Percentiles rank a stretch among this genome's conserved stretches.
phyloP scores from a whole-genome alignment of 1,140 invertebrate genomes.

The Hestina assimilis region DNA sequence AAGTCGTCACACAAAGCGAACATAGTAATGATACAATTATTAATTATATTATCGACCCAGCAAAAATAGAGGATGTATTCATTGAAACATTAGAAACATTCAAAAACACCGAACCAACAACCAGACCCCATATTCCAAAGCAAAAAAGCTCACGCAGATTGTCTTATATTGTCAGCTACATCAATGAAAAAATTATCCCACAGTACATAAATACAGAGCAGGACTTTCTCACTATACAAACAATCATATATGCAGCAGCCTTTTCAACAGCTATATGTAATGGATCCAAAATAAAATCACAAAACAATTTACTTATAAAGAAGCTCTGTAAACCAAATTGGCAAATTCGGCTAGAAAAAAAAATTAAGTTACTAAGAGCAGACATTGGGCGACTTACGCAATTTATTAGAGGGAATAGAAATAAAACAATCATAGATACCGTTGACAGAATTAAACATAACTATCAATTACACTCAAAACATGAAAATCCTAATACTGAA shows the following conservation, averaged over 20 bases:
- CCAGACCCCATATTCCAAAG: not conserved
- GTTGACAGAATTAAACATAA: not conserved
- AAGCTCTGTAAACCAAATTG: not conserved
- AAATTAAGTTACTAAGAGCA: conserved; percentile 1
- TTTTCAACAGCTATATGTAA: not conserved
- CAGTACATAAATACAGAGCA: not conserved
- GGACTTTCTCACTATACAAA: not conserved
- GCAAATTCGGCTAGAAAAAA: conserved; percentile 11
- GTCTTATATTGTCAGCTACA: not conserved
- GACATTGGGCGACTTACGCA: not conserved
- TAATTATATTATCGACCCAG: not conserved
- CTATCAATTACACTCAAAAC: not conserved
- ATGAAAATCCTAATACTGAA: conserved; percentile 4
- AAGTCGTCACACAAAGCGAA: not conserved
- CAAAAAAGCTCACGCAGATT: not conserved
- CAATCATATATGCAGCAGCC: not conserved
- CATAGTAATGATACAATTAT: not conserved
- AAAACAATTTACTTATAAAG: not conserved
- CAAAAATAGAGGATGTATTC: not conserved
- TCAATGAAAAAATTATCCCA: not conserved
- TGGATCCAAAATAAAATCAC: not conserved
- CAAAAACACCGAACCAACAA: not conserved
- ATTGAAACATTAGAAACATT: not conserved
- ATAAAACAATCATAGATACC: not conserved
- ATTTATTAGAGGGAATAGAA: not conserved